Base-by-base conservation (phyloP, 1,140 invertebrate species). In the Melanaphis sacchari region DNA sequence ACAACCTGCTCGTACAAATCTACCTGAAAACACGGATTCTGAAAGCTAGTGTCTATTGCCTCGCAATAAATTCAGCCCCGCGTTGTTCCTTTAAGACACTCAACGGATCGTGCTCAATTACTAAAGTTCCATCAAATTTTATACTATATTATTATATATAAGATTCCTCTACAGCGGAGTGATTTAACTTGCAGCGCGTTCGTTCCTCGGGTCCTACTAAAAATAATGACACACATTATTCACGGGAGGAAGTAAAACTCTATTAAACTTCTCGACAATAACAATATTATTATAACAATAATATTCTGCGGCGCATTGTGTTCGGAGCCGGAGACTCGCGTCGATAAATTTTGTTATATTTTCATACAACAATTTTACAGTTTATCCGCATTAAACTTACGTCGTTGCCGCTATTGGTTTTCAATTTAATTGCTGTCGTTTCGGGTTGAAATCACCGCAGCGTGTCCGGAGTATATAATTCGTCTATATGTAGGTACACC, bases 141-240 rank as follows among this genome's bases (percentile, higher is more conserved):
- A n/a, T 76, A 18, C 26, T 59, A n/a, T 26, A 31, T 59, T 15
- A n/a, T 4, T 76, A 76, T n/a, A 15, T n/a, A 18, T 11, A 49
- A 49, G 59, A n/a, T 66, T 66, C 11, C 59, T 66, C 59, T 21
- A n/a, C 9, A n/a, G 59, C 59, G 31, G n/a, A 76, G 59, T 18
- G 15, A 76, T 76, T 76, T n/a, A 76, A 76, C 31, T 76, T 24
- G n/a, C 59, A n/a, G 31, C 15, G 31, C 15, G n/a, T 76, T 76
- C 59, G 59, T 76, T 76, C 31, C 59, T 76, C 59, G 31, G 59
- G 59, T 76, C 59, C 15, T 15, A 76, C 59, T 76, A n/a, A 36
- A 76, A 76, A 76, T 76, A 76, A 76, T 76, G 31, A 66, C 59
- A 76, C 59, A 21, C 59, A n/a, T 76, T 76, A 76, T 76, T 76